These are phyloP conservation scores for Tipula confusa DNA, from an alignment of 2,888 invertebrate species.

Conservation along the genomic window DNA sequence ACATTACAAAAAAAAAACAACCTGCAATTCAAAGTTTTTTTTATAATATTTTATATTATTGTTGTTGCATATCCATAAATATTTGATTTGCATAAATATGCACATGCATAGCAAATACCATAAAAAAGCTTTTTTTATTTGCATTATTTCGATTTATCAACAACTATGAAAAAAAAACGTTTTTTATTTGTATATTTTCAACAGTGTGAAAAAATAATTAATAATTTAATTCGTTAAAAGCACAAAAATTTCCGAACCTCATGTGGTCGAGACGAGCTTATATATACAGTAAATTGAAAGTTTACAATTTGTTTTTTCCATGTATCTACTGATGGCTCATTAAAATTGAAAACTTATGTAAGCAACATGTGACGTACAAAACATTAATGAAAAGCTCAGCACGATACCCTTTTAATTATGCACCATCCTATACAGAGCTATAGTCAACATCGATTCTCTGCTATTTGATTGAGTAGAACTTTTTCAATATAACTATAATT, in stretches of 20 bases:
- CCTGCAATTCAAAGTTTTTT: background rate
- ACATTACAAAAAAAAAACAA: background rate
- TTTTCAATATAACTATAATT: background rate
- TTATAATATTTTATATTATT: no score
- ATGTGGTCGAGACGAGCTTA: no score
- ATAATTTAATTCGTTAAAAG: background rate
- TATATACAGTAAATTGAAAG: background rate
- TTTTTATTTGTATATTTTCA: background rate
- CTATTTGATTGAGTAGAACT: background rate
- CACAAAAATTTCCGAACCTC: background rate
- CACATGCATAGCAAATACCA: background rate
- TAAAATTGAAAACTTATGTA: background rate
- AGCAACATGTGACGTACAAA: background rate
- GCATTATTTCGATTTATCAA: background rate
- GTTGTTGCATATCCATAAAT: background rate
- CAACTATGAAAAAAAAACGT: background rate
- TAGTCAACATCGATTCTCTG: background rate
- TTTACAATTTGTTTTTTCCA: background rate
- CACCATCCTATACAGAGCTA: background rate
- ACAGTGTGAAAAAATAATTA: background rate
- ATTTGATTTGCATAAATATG: background rate
- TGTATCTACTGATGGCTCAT: background rate
- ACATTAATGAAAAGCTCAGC: background rate
- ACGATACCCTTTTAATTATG: background rate
- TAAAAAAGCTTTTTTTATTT: background rate